phyloP scores from a whole-genome alignment of 2,113 vertebrate genomes.

The Carettochelys insculpta region DNA sequence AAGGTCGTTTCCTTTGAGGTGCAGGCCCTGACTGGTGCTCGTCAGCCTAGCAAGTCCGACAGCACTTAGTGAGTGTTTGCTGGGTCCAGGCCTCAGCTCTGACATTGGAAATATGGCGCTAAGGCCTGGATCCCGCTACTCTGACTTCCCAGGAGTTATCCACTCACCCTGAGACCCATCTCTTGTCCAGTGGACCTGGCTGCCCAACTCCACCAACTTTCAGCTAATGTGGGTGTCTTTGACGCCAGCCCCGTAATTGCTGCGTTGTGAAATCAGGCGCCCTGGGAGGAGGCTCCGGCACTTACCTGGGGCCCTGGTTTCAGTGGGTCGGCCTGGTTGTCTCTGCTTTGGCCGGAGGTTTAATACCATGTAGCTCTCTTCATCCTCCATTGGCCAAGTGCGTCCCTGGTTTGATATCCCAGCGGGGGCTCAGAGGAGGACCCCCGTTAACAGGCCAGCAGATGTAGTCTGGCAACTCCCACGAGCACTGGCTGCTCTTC shows the following conservation, averaged over 20 bases:
- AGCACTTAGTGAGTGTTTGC: too few relatives aligned
- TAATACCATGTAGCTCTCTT: not conserved
- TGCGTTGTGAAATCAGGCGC: rapidly evolving
- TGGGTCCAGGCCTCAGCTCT: too few relatives aligned
- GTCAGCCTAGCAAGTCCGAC: too few relatives aligned
- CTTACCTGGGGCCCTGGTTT: not conserved
- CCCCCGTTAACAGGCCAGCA: not conserved
- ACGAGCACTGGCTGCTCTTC: not conserved
- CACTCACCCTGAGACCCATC: too few relatives aligned
- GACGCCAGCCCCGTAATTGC: not conserved
- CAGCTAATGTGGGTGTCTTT: not conserved
- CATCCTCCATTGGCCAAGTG: not conserved
- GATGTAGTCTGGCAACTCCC: not conserved
- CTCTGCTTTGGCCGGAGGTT: not conserved
- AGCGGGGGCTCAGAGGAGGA: not conserved
- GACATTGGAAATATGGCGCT: too few relatives aligned
- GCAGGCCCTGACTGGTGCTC: too few relatives aligned
- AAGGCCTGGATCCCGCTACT: too few relatives aligned
- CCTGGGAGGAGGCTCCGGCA: not conserved
- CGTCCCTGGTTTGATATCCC: not conserved
- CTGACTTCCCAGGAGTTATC: too few relatives aligned
- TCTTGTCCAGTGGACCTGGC: not conserved
- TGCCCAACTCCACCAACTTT: not conserved
- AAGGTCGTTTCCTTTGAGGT: too few relatives aligned
- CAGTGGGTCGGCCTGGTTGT: not conserved